phyloP scores from a whole-genome alignment of 2,113 vertebrate species.

The Opisthocomus hoazin region DNA sequence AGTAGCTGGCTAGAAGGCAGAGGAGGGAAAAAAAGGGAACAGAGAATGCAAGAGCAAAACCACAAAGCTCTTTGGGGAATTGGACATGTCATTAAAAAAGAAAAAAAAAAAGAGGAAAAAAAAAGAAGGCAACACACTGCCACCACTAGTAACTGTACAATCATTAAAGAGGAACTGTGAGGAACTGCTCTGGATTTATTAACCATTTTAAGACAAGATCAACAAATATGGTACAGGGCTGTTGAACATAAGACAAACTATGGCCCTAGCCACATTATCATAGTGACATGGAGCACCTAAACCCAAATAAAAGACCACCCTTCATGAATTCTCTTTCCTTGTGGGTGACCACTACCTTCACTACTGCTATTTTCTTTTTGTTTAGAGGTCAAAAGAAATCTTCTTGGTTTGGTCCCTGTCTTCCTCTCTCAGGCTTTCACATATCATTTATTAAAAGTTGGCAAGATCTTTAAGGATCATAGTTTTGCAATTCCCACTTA shows the following conservation, averaged over 20 bases:
- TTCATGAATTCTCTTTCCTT: neutral
- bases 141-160: neutral
- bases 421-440: neutral
- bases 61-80: neutral
- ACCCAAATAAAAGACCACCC: neutral
- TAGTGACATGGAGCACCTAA: neutral
- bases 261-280: neutral
- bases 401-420: neutral
- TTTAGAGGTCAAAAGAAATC: neutral
- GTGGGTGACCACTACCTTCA: neutral
- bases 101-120: accelerated
- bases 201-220: neutral
- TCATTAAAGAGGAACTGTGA: neutral
- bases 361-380: neutral
- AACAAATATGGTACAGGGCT: neutral
- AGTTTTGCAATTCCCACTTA: neutral
- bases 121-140: neutral
- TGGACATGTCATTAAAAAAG: neutral
- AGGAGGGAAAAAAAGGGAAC: neutral
- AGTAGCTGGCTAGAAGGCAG: neutral
- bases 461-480: neutral
- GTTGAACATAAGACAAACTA: neutral
- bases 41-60: neutral
- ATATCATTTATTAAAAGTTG: neutral
- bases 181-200: neutral